Evolutionary conservation across 1,140 invertebrate genomes (phyloP), one percentile per base, ranked within the genome.

Genomic region (Drosophila pseudoananassae): DNA sequence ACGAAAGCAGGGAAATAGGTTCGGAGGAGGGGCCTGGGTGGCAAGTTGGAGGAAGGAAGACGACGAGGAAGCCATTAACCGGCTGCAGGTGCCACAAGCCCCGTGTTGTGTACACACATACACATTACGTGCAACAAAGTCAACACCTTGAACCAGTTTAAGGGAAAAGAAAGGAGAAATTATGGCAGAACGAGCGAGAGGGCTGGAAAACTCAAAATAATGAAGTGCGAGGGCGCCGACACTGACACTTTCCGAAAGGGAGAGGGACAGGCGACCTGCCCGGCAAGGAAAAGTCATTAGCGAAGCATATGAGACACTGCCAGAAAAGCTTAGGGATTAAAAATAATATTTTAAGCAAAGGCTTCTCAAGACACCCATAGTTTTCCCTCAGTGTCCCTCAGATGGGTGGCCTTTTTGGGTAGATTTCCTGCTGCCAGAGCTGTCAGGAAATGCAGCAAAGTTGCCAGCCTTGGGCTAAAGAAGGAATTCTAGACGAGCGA

Each of bases 101-200:
- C n/a, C 14, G 71, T 52, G 59, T 47, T 61, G 36, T 49, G 38
- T 46, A 38, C 51, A 25, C 15, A 49, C 27, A 33, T 27, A n/a
- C 20, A 25, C 10, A 25, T 17, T 40, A 45, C 45, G 47, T 73
- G 79, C 77, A 81, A 70, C 81, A 81, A 81, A 87, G 82, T 76
- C 82, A 87, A 88, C 83, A 87, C 82, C 82, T 87, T 87, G 82
- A 87, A 87, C 83, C 83, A 88, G 80, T 83, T 88, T 72, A 76
- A 69, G 76, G 73, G 66, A 63, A 68, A 68, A 61, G 63, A 69
- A 74, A 53, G 60, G 40, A 72, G 57, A 69, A 76, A 76, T 76
- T 76, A 76, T 59, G 70, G 59, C 61, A 74, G 56, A 43, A 3
- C n/a, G 53, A 8, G 33, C 53, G 50, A 52, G 52, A 69, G 40